phyloP scores from a whole-genome alignment of 2,113 vertebrate genomes.

The Alligator sinensis region DNA sequence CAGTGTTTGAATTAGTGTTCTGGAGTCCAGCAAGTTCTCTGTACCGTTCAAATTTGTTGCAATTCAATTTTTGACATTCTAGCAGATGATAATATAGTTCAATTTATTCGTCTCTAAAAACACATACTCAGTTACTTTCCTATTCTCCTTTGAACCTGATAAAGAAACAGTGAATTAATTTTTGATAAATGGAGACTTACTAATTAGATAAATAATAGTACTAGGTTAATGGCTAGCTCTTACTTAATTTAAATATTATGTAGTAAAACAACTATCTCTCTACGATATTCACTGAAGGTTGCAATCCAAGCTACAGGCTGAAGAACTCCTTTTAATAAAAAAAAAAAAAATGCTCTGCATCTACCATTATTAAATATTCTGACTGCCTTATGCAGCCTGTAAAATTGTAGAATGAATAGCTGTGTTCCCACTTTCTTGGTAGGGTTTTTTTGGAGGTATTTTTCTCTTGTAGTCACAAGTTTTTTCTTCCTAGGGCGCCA shows the following conservation, averaged over 20 bases:
- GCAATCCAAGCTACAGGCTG: background rate
- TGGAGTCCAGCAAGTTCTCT: background rate
- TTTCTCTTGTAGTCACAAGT: background rate
- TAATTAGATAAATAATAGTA: no score
- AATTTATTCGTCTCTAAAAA: background rate
- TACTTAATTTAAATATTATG: no score
- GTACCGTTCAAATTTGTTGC: background rate
- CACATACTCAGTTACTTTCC: background rate
- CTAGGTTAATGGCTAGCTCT: background rate
- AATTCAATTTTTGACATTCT: background rate
- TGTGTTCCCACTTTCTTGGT: background rate
- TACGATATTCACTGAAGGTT: background rate
- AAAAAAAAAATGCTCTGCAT: background rate
- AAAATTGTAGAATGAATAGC: background rate
- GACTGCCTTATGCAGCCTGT: background rate
- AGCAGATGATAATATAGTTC: background rate
- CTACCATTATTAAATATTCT: background rate
- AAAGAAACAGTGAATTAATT: background rate
- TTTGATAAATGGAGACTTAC: background rate
- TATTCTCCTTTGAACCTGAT: background rate
- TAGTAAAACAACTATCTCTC: no score
- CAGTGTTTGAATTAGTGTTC: background rate
- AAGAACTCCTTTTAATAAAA: background rate
- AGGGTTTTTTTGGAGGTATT: background rate
- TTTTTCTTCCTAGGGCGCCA: constrained; percentile 86